Percentiles rank a stretch among this genome's conserved stretches.
These are phyloP conservation scores for Oceanodroma tethys DNA, from an alignment of 2,113 vertebrate genomes.

Conservation along the genomic window DNA sequence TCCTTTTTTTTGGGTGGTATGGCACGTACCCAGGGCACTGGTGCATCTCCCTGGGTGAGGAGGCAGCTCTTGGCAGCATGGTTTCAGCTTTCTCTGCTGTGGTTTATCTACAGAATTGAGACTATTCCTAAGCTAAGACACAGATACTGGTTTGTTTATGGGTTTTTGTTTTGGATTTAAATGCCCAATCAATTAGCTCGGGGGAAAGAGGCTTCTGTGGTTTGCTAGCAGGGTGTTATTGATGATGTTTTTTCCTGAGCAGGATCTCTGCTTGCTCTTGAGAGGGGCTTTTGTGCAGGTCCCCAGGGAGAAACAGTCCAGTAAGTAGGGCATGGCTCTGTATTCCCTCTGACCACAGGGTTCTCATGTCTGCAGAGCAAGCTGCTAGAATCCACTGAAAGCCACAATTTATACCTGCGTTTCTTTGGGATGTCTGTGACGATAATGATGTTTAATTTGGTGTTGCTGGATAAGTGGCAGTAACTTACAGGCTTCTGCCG, in stretches of 20 bases:
- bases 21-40: neutral
- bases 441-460: neutral
- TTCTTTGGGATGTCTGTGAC: neutral
- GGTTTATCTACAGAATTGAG: neutral
- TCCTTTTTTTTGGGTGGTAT: neutral
- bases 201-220: slow-evolving; percentile 23
- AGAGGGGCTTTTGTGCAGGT: neutral
- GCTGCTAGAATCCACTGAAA: neutral
- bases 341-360: neutral
- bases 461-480: neutral
- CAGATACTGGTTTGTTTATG: neutral
- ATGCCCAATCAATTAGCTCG: slow-evolving; percentile 8
- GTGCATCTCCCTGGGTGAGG: fast-evolving
- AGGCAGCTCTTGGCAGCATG: neutral
- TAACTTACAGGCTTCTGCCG: neutral
- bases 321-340: neutral
- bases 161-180: neutral
- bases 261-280: neutral
- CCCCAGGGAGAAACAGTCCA: neutral
- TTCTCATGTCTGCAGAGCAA: neutral
- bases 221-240: neutral
- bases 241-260: neutral
- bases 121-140: neutral
- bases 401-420: neutral
- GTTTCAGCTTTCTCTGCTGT: neutral